Base-by-base conservation (phyloP, 2,113 vertebrate species). In the Cnemophilus loriae region DNA sequence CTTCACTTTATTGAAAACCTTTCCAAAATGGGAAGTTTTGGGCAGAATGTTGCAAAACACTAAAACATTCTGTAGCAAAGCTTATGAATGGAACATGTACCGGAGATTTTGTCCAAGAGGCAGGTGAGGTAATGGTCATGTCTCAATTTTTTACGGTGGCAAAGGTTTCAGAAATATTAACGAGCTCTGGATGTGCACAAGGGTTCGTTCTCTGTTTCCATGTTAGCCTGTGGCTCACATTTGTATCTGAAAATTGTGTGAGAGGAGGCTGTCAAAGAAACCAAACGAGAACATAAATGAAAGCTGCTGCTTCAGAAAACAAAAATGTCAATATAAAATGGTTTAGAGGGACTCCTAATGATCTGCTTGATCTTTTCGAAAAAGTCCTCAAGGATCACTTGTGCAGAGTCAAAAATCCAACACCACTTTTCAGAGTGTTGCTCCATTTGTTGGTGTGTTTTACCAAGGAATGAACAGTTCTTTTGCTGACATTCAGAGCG, bases 261-360 rank as follows among this genome's bases (percentile, higher is more conserved):
- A 82, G 83, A 76, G 23, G 65, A 41, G 77, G 37, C 70, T 89
- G 89, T 91, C 84, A 76, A 9, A 37, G 37, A 84, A 86, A 57
- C 30, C 39, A 21, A 74, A 65, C 4, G 15, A 91, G 69, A 74
- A 44, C 69, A 32, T 22, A 90, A 95, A 77, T 23, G 52, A 70
- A 70, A 80, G 53, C 71, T 67, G 47, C 67, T 84, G 24, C 87
- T 63, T 93, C 59, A 68, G 87, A 80, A 91, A 94, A 90, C 67
- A 68, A 55, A 64, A 67, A 86, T 82, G 52, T 90, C 87, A 70
- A 93, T 94, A 86, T 9, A 15, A 89, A 96, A 79, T 57, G 39
- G 80, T 96, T 95, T 94, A 82, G 65, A 76, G 68, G 50, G 56
- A 73, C 37, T 84, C 28, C 56, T 83, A 90, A 94, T 95, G 71